Evolutionary conservation across 2,888 invertebrate species (phyloP).

Genomic region (Trissoscelio sp.): DNA sequence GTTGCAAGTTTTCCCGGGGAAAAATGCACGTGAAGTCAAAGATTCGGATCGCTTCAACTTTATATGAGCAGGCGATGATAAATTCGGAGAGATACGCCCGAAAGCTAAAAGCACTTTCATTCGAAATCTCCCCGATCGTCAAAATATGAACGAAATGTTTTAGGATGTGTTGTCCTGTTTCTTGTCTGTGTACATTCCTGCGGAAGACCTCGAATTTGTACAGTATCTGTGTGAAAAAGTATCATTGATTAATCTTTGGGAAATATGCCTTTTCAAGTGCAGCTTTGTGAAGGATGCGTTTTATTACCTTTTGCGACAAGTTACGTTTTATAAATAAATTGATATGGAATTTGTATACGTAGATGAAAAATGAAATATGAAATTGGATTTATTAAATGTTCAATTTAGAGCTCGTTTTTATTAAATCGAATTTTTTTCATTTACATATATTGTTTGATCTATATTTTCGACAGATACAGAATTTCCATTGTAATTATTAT

Average conservation of each 20-base stretch:
- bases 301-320: neutral
- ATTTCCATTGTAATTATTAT: too few relatives aligned
- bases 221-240: neutral
- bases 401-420: too few relatives aligned
- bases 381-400: too few relatives aligned
- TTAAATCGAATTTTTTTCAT: too few relatives aligned
- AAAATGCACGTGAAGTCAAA: conserved; percentile 38
- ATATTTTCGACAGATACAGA: too few relatives aligned
- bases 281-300: conserved; percentile 1
- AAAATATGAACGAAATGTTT: conserved; percentile 47
- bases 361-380: neutral
- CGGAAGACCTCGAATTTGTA: conserved; percentile 2
- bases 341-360: neutral
- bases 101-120: conserved; percentile 56
- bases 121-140: conserved; percentile 32
- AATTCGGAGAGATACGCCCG: conserved; percentile 33
- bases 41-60: conserved; percentile 47
- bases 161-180: conserved; percentile 10
- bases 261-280: neutral
- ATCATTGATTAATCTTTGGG: conserved; percentile 5
- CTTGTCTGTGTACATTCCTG: conserved; percentile 7
- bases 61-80: conserved; percentile 51
- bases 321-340: neutral
- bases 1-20: conserved; percentile 14
- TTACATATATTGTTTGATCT: too few relatives aligned